Conservation (phyloP, 2,797 vertebrate species). For the Aldrovandia affinis region DNA sequence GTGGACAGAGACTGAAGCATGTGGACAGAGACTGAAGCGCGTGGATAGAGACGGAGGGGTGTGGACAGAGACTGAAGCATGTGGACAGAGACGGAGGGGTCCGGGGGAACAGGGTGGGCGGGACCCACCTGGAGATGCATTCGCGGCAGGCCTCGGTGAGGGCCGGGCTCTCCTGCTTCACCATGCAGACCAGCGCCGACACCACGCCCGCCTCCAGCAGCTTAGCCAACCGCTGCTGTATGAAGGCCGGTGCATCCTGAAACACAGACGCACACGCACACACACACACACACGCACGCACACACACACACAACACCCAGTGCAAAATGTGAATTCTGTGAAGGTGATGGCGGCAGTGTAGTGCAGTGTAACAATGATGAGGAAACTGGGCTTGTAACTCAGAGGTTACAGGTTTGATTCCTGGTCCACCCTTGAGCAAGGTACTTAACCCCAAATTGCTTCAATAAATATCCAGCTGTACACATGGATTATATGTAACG, state of each 20-base stretch:
- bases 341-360: no score
- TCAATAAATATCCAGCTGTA: no score
- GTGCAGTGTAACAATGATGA: no score
- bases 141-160: conserved; percentile 88
- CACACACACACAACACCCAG: not conserved
- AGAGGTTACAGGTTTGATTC: no score
- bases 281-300: not conserved
- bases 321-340: no score
- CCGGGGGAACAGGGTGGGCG: not conserved
- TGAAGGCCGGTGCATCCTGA: conserved; percentile 85
- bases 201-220: conserved; percentile 87
- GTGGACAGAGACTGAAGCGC: no score
- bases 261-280: conserved; percentile 20
- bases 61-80: not conserved
- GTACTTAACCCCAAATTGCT: no score
- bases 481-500: no score
- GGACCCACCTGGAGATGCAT: conserved; percentile 85
- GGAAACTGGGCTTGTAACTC: no score
- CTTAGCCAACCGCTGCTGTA: conserved; percentile 84
- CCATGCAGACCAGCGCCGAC: conserved; percentile 92
- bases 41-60: no score
- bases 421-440: no score
- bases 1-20: no score
- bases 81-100: conserved; percentile 5
- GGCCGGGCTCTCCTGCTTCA: conserved; percentile 87